These are phyloP conservation scores for Mimumesa dahlbomi DNA, from an alignment of 2,888 invertebrate species.

Conservation along the genomic window DNA sequence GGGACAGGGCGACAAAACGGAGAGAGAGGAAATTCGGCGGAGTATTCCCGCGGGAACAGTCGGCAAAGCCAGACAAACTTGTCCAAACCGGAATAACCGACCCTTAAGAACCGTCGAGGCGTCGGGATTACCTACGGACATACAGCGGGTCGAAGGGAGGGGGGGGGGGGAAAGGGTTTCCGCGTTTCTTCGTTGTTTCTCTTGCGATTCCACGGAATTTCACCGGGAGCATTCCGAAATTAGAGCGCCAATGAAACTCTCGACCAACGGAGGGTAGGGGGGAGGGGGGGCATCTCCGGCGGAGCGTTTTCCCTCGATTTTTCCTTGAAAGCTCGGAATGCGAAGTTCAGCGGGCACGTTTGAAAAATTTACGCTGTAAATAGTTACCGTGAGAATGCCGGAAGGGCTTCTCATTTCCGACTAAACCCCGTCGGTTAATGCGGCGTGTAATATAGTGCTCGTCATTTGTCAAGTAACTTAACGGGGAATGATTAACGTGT, in stretches of 20 bases:
- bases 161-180: constrained; percentile 12
- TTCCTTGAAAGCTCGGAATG: constrained; percentile 2
- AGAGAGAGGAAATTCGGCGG: constrained; percentile 21
- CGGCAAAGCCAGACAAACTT: constrained; percentile 54
- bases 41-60: constrained; percentile 41
- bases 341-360: not conserved
- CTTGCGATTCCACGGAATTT: constrained; percentile 38
- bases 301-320: constrained; percentile 3
- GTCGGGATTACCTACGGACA: constrained; percentile 48
- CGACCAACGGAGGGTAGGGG: no score
- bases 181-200: constrained; percentile 33
- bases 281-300: not conserved
- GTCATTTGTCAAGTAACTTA: not conserved
- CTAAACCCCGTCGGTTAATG: not conserved
- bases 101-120: constrained; percentile 57
- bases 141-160: constrained; percentile 1
- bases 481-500: not conserved
- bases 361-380: constrained; percentile 8
- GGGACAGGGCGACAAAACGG: not conserved
- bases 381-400: not conserved
- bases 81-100: constrained; percentile 55
- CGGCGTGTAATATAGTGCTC: not conserved
- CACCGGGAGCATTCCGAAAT: constrained; percentile 26
- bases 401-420: not conserved
- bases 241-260: constrained; percentile 14